Evolutionary conservation across 2,888 invertebrate species (phyloP).

Genomic region (Callyntrura sp.): DNA sequence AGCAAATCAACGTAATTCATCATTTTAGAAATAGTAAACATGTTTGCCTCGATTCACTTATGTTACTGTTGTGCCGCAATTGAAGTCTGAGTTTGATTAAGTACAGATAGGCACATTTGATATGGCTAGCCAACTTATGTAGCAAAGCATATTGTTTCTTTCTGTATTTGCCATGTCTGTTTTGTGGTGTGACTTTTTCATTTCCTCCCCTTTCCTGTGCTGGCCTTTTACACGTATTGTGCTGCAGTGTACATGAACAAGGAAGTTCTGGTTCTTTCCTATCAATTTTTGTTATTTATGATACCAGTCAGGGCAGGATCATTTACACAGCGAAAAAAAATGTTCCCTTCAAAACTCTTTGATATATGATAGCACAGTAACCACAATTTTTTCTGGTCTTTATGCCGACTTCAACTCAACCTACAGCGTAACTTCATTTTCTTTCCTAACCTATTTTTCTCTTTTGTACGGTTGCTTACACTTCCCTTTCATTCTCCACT

Average conservation of each 20-base stretch:
- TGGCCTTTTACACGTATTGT: background rate
- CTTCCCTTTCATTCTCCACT: background rate
- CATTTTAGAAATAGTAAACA: conserved; percentile 3
- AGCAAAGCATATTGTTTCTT: background rate
- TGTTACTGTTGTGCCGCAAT: background rate
- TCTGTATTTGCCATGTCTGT: conserved; percentile 4
- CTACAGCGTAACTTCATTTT: conserved; percentile 9
- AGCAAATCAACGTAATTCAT: conserved; percentile 9
- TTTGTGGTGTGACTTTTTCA: conserved; percentile 36
- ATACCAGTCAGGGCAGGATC: conserved; percentile 38
- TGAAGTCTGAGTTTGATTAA: conserved; percentile 27
- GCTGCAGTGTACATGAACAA: conserved; percentile 8
- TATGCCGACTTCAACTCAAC: conserved; percentile 6
- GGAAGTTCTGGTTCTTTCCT: background rate
- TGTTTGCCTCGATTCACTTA: background rate
- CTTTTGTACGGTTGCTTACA: background rate
- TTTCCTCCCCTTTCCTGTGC: conserved; percentile 39
- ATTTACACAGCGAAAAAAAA: background rate
- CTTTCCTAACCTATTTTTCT: background rate
- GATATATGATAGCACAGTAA: conserved; percentile 47
- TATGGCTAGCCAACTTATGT: background rate
- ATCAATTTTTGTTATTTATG: conserved; percentile 50
- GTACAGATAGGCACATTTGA: background rate
- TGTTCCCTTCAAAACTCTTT: background rate
- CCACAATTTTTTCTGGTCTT: conserved; percentile 29